Evolutionary conservation across 2,888 invertebrate species (phyloP), one percentile per base, ranked within the genome.

Genomic region (Drosophila hamatofila): DNA sequence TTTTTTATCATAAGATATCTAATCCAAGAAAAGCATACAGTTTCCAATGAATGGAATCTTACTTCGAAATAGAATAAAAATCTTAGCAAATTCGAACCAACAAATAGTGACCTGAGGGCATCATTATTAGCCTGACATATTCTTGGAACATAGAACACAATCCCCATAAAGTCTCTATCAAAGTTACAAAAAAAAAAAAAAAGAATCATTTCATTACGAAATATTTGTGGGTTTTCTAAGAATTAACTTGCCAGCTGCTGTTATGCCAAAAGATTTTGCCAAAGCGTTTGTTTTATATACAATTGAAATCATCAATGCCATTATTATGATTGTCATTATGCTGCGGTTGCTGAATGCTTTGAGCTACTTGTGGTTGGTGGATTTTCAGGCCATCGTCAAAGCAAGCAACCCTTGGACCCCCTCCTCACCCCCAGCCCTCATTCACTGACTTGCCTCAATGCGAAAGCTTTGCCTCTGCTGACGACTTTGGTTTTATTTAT

Each of bases 401-500:
- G 49, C 57, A 23, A 37, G 25, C 8, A 42, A 44, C n/a, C 44
- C n/a, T 11, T 23, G 7, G 3, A 1, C 27, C 21, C 30, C 23
- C 12, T 0, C 37, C 3, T 0, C 3, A 30, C 37, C 11, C 3
- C 8, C 12, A 4, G 4, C 21, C 42, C 3, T 12, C 25, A 25
- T 16, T 3, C 1, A 16, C 8, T 23, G 23, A 37, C 23, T 23
- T 11, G 25, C 11, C 8, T 16, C 35, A 25, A 30, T 37, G 44
- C 21, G 16, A 46, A 54, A 41, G 66, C 73, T 60, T 66, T 63
- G 81, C 63, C 52, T n/a, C 35, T 58, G 70, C 37, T 74, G 68
- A 71, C 72, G 79, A 65, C 78, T 79, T 75, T 65, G 66, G 69
- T 72, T 78, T 80, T 88, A 88, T 84, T 88, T 88, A 86, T 87